Evolutionary conservation across 1,140 invertebrate species (phyloP), one percentile per base, ranked within the genome.

Genomic region (Popillia japonica): DNA sequence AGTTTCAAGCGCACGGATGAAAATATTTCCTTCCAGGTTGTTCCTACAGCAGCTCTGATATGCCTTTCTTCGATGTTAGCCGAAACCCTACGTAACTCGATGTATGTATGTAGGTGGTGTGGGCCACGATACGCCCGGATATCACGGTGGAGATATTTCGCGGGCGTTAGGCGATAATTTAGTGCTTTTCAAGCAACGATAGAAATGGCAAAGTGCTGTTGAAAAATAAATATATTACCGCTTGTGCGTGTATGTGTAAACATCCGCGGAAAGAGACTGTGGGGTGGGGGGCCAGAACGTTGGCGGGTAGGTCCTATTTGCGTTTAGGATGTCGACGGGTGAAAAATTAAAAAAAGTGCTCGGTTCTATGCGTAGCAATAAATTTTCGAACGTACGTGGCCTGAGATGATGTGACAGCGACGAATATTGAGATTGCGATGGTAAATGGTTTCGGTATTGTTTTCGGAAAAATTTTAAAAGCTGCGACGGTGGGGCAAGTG

Each of bases 321-420:
- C 48, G 48, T 55, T 55, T 55, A 55, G 48, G 48, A 55, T 55
- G 48, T 55, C 48, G 48, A 55, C 48, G 48, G 48, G 17, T 55
- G 48, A 55, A 55, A 55, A 55, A 55, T 55, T 55, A 55, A 55
- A 55, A 55, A 55, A 55, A 55, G 48, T 55, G 48, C 48, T 55
- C 14, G 14, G 48, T 14, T 17, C 48, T 55, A 55, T 55, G 48
- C 48, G 48, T 17, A n/a, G 48, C 48, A 55, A 55, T 55, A 55
- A 55, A 55, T 55, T 55, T 55, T 55, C 48, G 48, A 55, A 55
- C 3, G 17, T 55, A 55, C 17, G 17, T n/a, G 48, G 17, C 48
- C 48, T n/a, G 48, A 55, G 48, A 55, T 55, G 48, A 55, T 55
- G 17, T 55, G 48, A 55, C 48, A 55, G 48, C 48, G 48, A 55